phyloP scores from a whole-genome alignment of 2,797 vertebrate genomes.

The Falco novaeseelandiae region DNA sequence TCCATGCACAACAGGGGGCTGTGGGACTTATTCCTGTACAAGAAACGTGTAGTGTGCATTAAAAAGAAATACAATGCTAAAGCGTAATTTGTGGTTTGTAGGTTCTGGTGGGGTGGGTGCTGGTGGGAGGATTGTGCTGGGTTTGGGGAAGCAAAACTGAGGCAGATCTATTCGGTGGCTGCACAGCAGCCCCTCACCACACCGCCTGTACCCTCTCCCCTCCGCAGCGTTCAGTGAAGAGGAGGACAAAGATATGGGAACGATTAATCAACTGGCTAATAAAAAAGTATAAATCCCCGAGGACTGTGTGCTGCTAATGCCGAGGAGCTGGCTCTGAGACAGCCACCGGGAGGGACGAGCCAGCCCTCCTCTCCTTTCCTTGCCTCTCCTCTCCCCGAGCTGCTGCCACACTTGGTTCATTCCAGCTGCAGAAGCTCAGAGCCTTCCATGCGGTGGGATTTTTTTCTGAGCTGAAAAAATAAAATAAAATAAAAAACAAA shows the following conservation, averaged over 20 bases:
- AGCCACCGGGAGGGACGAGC: constrained; percentile 66
- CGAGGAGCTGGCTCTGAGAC: constrained; percentile 76
- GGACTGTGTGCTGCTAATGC: constrained; percentile 67
- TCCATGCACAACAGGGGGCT: background rate
- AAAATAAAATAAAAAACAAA: background rate
- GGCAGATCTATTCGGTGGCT: background rate
- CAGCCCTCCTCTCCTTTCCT: constrained; percentile 64
- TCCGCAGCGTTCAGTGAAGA: background rate
- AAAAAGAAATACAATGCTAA: constrained; percentile 10
- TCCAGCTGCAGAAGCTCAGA: constrained; percentile 95
- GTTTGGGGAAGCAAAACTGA: background rate
- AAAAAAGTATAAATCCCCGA: constrained; percentile 60
- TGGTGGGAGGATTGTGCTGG: background rate
- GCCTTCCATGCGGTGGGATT: constrained; percentile 94
- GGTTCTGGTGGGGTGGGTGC: background rate
- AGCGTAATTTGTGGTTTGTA: background rate
- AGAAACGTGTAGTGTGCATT: constrained; percentile 6
- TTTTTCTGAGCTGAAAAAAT: constrained; percentile 82
- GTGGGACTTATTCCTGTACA: background rate
- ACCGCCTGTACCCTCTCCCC: background rate
- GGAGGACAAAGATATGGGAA: constrained; percentile 35
- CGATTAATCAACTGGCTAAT: constrained; percentile 78
- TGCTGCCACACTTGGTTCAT: constrained; percentile 94
- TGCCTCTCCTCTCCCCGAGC: constrained; percentile 80
- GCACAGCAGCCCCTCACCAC: background rate